Base-by-base conservation (phyloP, 1,140 invertebrate species). In the Procambarus clarkii region DNA sequence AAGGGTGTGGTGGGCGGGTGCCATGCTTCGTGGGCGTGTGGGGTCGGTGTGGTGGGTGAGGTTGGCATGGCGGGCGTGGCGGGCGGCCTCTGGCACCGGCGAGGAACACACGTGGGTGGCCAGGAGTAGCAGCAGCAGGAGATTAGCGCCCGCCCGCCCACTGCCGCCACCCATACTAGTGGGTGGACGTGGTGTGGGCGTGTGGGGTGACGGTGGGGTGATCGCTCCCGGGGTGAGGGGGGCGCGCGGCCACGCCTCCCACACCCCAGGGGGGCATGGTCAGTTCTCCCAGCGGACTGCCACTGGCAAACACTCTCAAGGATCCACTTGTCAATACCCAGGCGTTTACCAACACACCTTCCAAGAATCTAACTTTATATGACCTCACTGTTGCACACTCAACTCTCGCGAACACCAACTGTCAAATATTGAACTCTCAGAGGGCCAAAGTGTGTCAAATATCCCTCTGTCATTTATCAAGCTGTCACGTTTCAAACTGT, bases 101-200 rank as follows among this genome's bases (percentile, higher is more conserved):
- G 80, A 18, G 81, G 79, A 50, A 45, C 80, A 77, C 69, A 46
- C 45, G 50, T 34, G 81, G 34, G 80, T 15, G 80, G 80, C 69
- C n/a, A 81, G 80, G 48, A 88, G 44, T 15, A 90, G 69, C 79
- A 82, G 88, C 60, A 83, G 87, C 24, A 82, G 87, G 34, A 82
- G 79, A 34, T 18, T 44, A 21, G 34, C 34, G 34, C 69, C 71
- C 80, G 48, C 88, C 88, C 88, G 83, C 60, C 88, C 88, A 46
- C 88, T 69, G 80, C 88, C 88, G 69, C 64, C 81, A 69, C 88
- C 88, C 88, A 90, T 90, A 83, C 88, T 84, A 34, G 64, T 77
- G 84, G 45, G 45, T 48, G 84, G 84, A 11, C 48, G 82, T 71
- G 71, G 45, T 44, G 84, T 64, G 71, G 84, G 64, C 71, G 34